phyloP scores from a whole-genome alignment of 2,797 vertebrate species.

The Labroides dimidiatus region DNA sequence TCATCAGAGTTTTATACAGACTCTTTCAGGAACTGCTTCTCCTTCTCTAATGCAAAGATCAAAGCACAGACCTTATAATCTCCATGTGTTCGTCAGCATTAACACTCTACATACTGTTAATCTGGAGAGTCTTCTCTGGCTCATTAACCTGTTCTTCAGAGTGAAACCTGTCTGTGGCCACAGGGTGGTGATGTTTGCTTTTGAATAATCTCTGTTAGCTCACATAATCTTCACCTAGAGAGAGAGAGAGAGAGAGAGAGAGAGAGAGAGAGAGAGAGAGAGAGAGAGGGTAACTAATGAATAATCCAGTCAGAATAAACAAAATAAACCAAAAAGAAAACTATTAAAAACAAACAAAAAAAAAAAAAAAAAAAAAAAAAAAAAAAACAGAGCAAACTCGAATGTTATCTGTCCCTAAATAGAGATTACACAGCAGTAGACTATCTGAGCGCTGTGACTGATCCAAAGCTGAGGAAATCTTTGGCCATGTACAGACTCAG shows the following conservation, averaged over 20 bases:
- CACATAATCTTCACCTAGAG: constrained; percentile 1
- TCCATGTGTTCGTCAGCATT: constrained; percentile 10
- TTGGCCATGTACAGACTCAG: too few species aligned
- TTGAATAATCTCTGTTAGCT: constrained; percentile 45
- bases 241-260: too few species aligned
- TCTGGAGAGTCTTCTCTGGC: background rate
- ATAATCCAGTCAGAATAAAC: too few species aligned
- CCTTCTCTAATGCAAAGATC: background rate
- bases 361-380: too few species aligned
- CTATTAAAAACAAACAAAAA: too few species aligned
- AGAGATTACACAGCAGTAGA: too few species aligned
- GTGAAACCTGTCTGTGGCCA: constrained; percentile 49
- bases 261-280: background rate
- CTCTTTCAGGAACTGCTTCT: constrained; percentile 3
- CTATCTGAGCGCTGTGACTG: too few species aligned
- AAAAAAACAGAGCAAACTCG: too few species aligned
- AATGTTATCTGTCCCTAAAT: too few species aligned
- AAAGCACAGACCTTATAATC: constrained; percentile 21
- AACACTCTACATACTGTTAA: background rate
- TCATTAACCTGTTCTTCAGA: background rate
- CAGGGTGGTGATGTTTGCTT: constrained; percentile 77
- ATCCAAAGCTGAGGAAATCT: too few species aligned
- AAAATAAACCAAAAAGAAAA: too few species aligned
- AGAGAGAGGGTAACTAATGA: too few species aligned
- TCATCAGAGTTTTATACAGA: constrained; percentile 2